Base-by-base conservation (phyloP, 2,113 vertebrate species). In the Anser cygnoides region DNA sequence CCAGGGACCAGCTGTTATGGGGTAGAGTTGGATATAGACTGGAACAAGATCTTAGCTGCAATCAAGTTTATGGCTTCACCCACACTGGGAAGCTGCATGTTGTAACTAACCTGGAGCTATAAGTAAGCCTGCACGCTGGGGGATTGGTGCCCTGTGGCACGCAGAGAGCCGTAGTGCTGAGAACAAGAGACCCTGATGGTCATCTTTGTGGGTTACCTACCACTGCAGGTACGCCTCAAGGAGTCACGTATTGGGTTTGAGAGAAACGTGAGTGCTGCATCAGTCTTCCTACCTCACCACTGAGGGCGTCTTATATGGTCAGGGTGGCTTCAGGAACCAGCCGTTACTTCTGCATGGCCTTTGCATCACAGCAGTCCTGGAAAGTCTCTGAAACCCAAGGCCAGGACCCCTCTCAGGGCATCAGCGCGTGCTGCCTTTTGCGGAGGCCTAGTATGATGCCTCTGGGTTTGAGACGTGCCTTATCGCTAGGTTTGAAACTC, bases 391-490 rank as follows among this genome's bases (percentile, higher is more conserved):
- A 35, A 13, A 4, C 6, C 12, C 13, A 7, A 16, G 37, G 57
- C 35, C 25, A 23, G 5, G 35, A 7, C 17, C 59, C 33, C 8
- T n/a, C 44, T 22, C 44, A 13, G 59, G 44, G 43, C 14, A 2
- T 21, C 70, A 17, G 70, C 11, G 35, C 13, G 13, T 9, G 71
- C 57, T 44, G 63, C 35, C 59, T 9, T 31, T 49, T 5, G 49
- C 8, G 7, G 3, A 37, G 54, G n/a, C 3, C 5, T 1, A 1
- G n/a, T 22, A 3, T 1, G 26, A 7, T 3, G 10, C 29, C 52
- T 9, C 73, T 13, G 67, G 46, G 21, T 13, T 11, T 35, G 46
- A 15, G 22, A 3, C 15, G 22, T 16, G 23, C 29, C 72, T 57
- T 16, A 20, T 6, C 61, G 2, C 12, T 2, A 6, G 19, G 10